Conservation (phyloP, 2,888 invertebrate species). For the Microctonus brassicae region DNA sequence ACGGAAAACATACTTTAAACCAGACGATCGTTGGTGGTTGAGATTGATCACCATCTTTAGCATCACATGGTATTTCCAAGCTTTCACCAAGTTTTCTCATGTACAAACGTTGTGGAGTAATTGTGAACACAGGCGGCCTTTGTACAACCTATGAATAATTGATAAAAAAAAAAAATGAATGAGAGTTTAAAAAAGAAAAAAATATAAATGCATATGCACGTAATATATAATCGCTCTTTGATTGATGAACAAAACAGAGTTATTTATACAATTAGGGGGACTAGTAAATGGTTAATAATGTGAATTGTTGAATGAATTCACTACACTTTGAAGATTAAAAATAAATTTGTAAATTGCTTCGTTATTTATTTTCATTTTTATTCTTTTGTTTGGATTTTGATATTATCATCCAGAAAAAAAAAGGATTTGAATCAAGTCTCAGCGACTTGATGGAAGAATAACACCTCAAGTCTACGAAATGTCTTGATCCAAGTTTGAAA, state of each 20-base stretch:
- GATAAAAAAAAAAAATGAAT: conserved; percentile 17
- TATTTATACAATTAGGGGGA: conserved; percentile 18
- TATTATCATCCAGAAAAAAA: too few species aligned
- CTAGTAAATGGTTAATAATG: neutral
- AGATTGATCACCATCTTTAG: conserved; percentile 77
- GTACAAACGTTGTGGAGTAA: conserved; percentile 87
- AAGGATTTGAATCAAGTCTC: too few species aligned
- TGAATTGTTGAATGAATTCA: conserved; percentile 6
- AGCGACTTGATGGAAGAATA: too few species aligned
- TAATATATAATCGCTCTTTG: conserved; percentile 36
- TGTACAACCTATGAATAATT: conserved; percentile 74
- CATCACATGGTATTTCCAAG: conserved; percentile 86
- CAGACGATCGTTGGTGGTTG: conserved; percentile 78
- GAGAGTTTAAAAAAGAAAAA: too few species aligned
- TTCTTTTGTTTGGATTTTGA: neutral
- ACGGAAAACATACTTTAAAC: conserved; percentile 73
- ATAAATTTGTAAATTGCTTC: conserved; percentile 47
- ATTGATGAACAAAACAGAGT: conserved; percentile 58
- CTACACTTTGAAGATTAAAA: neutral
- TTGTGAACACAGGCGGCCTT: conserved; percentile 86
- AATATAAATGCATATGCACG: neutral
- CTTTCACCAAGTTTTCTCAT: conserved; percentile 85
- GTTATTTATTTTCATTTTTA: too few species aligned
- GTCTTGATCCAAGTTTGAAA: too few species aligned
- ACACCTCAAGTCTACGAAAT: too few species aligned